Conservation (phyloP, 2,113 vertebrate genomes). For the Corydoras maculifer region DNA sequence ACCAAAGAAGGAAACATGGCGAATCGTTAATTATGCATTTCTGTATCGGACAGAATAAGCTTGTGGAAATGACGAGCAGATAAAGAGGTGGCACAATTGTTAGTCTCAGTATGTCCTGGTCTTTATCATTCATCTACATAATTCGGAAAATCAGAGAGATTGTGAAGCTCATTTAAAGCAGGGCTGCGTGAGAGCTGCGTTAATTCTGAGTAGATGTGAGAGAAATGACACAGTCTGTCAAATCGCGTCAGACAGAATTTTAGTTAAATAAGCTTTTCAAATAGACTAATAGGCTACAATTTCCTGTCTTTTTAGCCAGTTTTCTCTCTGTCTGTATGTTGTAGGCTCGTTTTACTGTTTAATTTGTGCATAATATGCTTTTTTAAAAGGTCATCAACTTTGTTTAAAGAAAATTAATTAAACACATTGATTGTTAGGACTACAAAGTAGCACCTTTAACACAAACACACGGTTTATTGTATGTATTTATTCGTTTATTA, state of each 20-base stretch:
- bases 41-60: slow-evolving; percentile 52
- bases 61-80: slow-evolving; percentile 55
- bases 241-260: not conserved
- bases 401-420: no score
- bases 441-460: no score
- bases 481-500: no score
- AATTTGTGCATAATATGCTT: no score
- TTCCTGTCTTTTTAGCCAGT: no score
- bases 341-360: no score
- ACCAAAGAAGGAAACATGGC: not conserved
- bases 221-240: not conserved
- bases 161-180: not conserved
- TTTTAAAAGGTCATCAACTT: no score
- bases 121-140: slow-evolving; percentile 25
- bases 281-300: not conserved
- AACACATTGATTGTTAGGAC: no score
- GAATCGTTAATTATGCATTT: slow-evolving; percentile 50
- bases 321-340: no score
- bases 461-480: no score
- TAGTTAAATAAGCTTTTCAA: not conserved
- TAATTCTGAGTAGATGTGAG: not conserved
- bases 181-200: not conserved
- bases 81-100: not conserved
- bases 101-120: slow-evolving; percentile 4
- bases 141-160: slow-evolving; percentile 26